phyloP scores from a whole-genome alignment of 2,113 vertebrate genomes.

The Loxodonta africana region DNA sequence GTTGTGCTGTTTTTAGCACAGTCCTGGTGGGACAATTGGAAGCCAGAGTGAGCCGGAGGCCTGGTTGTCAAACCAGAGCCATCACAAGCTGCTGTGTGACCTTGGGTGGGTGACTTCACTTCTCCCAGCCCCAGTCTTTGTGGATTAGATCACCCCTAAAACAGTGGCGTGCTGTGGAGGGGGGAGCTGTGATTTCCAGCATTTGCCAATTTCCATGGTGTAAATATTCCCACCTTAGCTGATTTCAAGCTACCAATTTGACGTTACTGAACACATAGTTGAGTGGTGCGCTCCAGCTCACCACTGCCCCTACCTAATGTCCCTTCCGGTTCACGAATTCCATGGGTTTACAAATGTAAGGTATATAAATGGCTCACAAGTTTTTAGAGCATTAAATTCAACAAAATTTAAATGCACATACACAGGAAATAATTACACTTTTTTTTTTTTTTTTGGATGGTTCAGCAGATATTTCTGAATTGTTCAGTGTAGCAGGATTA shows the following conservation, averaged over 20 bases:
- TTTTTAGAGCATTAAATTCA: slow-evolving; percentile 17
- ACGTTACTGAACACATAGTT: rapidly evolving
- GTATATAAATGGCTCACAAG: neutral
- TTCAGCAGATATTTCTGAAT: neutral
- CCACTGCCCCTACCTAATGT: neutral
- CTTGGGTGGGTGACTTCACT: neutral
- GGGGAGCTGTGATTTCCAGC: neutral
- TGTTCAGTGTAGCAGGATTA: neutral
- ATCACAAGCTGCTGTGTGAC: neutral
- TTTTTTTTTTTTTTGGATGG: neutral
- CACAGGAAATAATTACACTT: neutral
- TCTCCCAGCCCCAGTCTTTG: neutral
- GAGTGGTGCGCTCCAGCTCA: neutral
- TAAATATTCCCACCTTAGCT: neutral
- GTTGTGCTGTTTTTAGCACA: neutral
- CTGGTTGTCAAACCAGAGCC: neutral
- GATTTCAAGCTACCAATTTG: neutral
- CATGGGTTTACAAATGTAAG: neutral
- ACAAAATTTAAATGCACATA: neutral
- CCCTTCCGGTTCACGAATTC: neutral
- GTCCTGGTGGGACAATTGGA: neutral
- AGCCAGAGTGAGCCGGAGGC: neutral
- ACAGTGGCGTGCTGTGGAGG: neutral
- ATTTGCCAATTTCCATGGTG: neutral
- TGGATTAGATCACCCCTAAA: neutral